Evolutionary conservation across 2,797 vertebrate genomes (phyloP).

Genomic region (Podarcis siculus): DNA sequence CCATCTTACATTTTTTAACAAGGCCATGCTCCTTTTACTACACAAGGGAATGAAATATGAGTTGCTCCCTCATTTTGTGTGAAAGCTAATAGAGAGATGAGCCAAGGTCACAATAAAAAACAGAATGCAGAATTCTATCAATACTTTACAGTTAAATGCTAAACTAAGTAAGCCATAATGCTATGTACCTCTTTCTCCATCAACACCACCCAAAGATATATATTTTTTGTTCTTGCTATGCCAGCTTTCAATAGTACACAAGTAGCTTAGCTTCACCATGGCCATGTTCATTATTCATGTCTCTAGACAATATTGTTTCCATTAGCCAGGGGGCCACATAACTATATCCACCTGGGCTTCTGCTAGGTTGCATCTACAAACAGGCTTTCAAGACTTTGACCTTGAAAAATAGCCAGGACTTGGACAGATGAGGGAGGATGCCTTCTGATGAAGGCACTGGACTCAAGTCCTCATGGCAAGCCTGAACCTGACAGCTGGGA

Average conservation of each 20-base stretch:
- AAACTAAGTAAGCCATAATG: slow-evolving; percentile 1
- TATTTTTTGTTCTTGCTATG: neutral
- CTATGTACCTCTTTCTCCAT: neutral
- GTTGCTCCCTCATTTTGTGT: slow-evolving; percentile 13
- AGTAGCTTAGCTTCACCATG: neutral
- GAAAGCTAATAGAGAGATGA: neutral
- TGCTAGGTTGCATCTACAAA: neutral
- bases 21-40: slow-evolving; percentile 4
- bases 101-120: slow-evolving; percentile 1
- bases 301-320: neutral
- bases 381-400: neutral
- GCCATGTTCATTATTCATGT: neutral
- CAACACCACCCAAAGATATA: no score
- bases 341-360: neutral
- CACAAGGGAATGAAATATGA: slow-evolving; percentile 23
- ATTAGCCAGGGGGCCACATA: neutral
- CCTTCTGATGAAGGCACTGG: neutral
- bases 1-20: slow-evolving; percentile 9
- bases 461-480: neutral
- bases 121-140: neutral
- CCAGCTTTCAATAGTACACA: neutral
- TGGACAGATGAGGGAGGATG: no score
- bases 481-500: no score
- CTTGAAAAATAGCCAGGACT: neutral
- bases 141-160: neutral